Evolutionary conservation across 2,888 invertebrate genomes (phyloP).

Genomic region (Zeuzera pyrina): DNA sequence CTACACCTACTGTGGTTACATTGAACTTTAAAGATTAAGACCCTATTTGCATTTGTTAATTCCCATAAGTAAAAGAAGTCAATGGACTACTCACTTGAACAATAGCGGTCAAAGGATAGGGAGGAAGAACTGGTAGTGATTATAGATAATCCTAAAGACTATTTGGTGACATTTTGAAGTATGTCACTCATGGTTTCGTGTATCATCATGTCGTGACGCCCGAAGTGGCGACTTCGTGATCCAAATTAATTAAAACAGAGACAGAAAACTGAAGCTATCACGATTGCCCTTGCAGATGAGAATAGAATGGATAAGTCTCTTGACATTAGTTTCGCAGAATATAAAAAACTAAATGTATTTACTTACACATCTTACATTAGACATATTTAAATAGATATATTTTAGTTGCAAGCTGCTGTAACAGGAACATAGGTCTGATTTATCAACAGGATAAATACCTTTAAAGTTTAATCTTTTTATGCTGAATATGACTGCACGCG

Average conservation of each 20-base stretch:
- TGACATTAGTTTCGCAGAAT: no score
- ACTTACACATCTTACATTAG: no score
- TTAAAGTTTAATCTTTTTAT: no score
- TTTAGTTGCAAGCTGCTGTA: no score
- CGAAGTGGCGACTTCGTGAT: constrained; percentile 71
- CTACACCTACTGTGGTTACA: no score
- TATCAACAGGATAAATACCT: no score
- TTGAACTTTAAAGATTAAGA: no score
- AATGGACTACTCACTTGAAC: constrained; percentile 18
- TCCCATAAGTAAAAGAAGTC: constrained; percentile 25
- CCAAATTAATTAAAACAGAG: constrained; percentile 72
- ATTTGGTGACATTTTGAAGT: constrained; percentile 71
- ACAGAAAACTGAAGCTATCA: constrained; percentile 67
- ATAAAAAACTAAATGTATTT: no score
- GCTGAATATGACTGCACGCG: no score
- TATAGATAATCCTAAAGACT: constrained; percentile 46
- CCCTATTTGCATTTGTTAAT: constrained; percentile 22
- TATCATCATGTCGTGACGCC: constrained; percentile 61
- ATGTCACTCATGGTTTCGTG: constrained; percentile 59
- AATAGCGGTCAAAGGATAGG: constrained; percentile 23
- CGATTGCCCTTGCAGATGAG: constrained; percentile 46
- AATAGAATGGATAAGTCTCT: constrained; percentile 51
- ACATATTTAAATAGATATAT: no score
- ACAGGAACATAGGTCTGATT: no score
- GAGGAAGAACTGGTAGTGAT: constrained; percentile 35